Percentiles rank a stretch among this genome's conserved stretches.
phyloP scores from a whole-genome alignment of 1,140 invertebrate genomes.

The Scaptomyza pallida region DNA sequence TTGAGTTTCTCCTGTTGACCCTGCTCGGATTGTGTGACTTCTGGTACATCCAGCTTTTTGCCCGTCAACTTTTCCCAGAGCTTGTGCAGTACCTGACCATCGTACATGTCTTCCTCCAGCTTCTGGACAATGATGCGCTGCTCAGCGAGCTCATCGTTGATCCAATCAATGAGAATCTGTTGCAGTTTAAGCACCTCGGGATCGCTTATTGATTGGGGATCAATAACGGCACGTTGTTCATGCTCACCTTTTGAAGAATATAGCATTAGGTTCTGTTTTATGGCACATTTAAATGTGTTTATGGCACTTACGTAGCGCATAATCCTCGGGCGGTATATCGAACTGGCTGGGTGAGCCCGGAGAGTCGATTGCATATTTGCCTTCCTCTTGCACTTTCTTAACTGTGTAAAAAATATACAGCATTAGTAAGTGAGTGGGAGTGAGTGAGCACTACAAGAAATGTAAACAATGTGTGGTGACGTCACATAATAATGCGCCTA shows the following conservation, averaged over 20 bases:
- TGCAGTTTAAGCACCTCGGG: conserved; percentile 94
- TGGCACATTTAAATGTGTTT: neutral
- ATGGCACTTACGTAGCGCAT: conserved; percentile 90
- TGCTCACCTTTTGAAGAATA: conserved; percentile 90
- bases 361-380: conserved; percentile 98
- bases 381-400: conserved; percentile 97
- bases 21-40: conserved; percentile 99
- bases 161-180: conserved; percentile 97
- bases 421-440: conserved; percentile 1
- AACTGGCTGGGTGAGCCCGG: conserved; percentile 93
- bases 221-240: conserved; percentile 98
- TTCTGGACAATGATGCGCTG: conserved; percentile 99
- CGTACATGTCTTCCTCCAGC: conserved; percentile 98
- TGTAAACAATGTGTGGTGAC: conserved; percentile 58
- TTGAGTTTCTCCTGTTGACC: conserved; percentile 97
- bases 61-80: conserved; percentile 96
- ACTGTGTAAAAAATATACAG: conserved; percentile 85
- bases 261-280: neutral
- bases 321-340: conserved; percentile 96
- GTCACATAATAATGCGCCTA: conserved; percentile 35
- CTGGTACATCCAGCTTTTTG: conserved; percentile 96
- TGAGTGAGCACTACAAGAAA: conserved; percentile 6
- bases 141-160: conserved; percentile 98
- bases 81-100: conserved; percentile 98
- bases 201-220: conserved; percentile 93